Conservation (phyloP, 1,140 invertebrate genomes). For the Cydia fagiglandana region DNA sequence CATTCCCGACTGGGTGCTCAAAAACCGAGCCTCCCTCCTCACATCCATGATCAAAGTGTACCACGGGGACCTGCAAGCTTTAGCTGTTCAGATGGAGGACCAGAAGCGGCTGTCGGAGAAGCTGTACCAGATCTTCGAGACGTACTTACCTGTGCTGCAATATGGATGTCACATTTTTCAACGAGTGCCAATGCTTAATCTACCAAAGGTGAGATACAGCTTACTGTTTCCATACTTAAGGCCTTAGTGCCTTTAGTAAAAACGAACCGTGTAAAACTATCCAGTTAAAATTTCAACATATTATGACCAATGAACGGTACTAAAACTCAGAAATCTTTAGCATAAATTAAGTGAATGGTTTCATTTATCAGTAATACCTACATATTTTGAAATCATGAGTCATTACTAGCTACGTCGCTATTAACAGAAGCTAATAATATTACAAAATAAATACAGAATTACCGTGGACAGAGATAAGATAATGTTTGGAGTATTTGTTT, state of each 20-base stretch:
- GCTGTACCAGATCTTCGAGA: slow-evolving; percentile 90
- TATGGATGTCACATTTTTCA: slow-evolving; percentile 89
- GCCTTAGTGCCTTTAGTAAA: too few relatives aligned
- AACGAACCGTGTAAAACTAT: too few relatives aligned
- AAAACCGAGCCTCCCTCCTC: slow-evolving; percentile 86
- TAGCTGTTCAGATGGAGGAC: slow-evolving; percentile 82
- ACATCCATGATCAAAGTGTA: slow-evolving; percentile 87
- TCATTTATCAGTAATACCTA: too few relatives aligned
- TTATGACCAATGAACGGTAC: too few relatives aligned
- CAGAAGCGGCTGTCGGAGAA: slow-evolving; percentile 85
- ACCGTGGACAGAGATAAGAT: slow-evolving; percentile 5
- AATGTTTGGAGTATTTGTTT: slow-evolving; percentile 17
- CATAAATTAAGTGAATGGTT: too few relatives aligned
- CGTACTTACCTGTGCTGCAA: slow-evolving; percentile 89
- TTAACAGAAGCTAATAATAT: slow-evolving; percentile 5
- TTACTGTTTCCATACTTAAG: too few relatives aligned
- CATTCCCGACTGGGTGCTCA: slow-evolving; percentile 88
- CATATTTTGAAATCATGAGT: background rate
- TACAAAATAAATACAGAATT: slow-evolving; percentile 13
- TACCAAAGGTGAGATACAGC: slow-evolving; percentile 84
- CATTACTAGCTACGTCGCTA: background rate
- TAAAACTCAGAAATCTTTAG: too few relatives aligned
- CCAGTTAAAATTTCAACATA: too few relatives aligned
- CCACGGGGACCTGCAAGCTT: slow-evolving; percentile 86
- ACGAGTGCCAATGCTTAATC: slow-evolving; percentile 85